Base-by-base conservation (phyloP, 2,888 invertebrate species). In the Endomychus coccineus region DNA sequence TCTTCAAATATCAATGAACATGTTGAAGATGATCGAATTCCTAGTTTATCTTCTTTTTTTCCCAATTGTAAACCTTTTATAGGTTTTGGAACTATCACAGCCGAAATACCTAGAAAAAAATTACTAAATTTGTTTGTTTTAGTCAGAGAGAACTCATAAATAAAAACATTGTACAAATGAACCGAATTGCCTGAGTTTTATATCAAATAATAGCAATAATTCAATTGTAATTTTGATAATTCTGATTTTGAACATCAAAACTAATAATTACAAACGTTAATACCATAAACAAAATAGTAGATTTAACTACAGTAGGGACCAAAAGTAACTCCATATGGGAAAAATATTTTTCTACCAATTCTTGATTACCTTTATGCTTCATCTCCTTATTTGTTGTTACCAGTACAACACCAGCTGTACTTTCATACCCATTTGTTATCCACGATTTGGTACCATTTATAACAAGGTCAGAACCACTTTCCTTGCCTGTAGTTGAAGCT, bases 371-470 rank as follows among this genome's bases (percentile, higher is more conserved):
- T 66, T 80, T 81, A 46, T 82, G 81, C 56, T 81, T 82, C 5
- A 78, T 51, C 36, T 63, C 71, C 59, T 89, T 92, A 54, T 92
- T 88, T 9, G 94, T 94, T 0, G 92, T 91, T 2, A 94, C 94
- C 63, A 95, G 84, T 0, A 94, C 78, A 16, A 96, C 74, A 16
- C 78, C 70, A 0, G 83, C 87, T 58, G 82, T 79, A 21, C 91
- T 81, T 63, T 96, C 95, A 59, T 75, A 86, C 0, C 80, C 94
- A 66, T 91, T 92, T 1, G 95, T 95, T 38, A 96, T 95, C 95
- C 95, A 96, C 4, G 86, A 80, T 66, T 92, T 92, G 2, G 91
- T 89, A 1, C 92, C 92, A 66, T 88, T 91, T 3, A 92, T 52
- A 11, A 79, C 56, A 71, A 80, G 94, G 40, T 74, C 71, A 51